Evolutionary conservation across 1,140 invertebrate genomes (phyloP).

Genomic region (Zaprionus taronus): DNA sequence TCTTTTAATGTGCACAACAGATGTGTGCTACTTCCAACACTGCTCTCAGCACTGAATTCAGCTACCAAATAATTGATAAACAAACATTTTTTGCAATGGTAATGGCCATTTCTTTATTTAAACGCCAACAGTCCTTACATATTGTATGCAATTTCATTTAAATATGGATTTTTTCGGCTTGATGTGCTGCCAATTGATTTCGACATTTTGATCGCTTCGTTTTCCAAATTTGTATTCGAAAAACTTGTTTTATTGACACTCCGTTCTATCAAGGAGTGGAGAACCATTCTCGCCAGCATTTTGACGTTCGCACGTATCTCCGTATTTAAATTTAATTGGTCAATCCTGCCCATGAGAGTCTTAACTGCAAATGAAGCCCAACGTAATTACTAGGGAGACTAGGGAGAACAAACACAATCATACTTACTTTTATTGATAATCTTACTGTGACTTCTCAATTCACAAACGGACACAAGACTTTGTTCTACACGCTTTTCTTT

Average conservation of each 20-base stretch:
- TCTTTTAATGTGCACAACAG: not conserved
- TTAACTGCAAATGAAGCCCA: constrained; percentile 21
- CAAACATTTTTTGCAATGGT: not conserved
- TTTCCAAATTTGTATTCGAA: not conserved
- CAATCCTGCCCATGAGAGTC: constrained; percentile 20
- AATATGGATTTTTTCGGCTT: not conserved
- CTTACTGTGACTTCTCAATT: not conserved
- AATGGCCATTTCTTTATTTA: not conserved
- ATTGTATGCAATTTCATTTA: not conserved
- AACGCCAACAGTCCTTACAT: not conserved
- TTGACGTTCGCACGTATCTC: constrained; percentile 22
- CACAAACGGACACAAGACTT: not conserved
- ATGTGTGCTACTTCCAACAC: constrained; percentile 8
- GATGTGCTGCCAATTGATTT: not conserved
- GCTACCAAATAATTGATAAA: not conserved
- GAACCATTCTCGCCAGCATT: constrained; percentile 23
- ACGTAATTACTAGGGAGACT: not conserved
- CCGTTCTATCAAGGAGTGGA: constrained; percentile 14
- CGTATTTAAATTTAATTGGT: constrained; percentile 14
- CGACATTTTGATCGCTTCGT: not conserved
- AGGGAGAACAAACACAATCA: too few relatives aligned
- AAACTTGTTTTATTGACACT: not conserved
- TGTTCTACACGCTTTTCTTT: not conserved
- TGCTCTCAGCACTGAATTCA: not conserved
- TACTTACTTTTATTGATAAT: constrained; percentile 11